phyloP scores from a whole-genome alignment of 2,113 vertebrate genomes.

The Cardinalis cardinalis region DNA sequence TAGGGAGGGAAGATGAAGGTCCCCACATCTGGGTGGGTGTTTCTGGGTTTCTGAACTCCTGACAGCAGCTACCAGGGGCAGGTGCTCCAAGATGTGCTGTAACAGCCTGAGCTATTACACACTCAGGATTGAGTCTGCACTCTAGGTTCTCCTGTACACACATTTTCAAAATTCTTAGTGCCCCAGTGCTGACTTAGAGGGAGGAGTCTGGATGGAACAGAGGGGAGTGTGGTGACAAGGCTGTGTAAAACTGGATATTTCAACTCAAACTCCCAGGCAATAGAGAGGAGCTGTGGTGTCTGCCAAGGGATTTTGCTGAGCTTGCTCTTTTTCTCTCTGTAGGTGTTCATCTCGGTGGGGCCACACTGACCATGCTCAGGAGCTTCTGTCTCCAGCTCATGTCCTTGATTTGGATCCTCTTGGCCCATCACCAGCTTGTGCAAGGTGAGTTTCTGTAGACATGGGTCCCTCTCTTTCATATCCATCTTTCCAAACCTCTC shows the following conservation, averaged over 20 bases:
- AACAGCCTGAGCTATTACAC: neutral
- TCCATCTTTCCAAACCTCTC: neutral
- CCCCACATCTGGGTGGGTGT: neutral
- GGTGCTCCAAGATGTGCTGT: neutral
- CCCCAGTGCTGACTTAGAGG: neutral
- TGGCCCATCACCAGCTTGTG: constrained; percentile 56
- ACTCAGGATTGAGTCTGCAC: neutral
- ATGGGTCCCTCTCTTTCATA: neutral
- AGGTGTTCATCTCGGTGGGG: constrained; percentile 68
- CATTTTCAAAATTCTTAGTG: neutral
- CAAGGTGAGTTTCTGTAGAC: constrained; percentile 45
- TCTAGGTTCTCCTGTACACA: neutral
- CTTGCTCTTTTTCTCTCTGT: neutral
- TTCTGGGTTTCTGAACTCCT: neutral
- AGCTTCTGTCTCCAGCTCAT: constrained; percentile 68
- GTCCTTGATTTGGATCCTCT: constrained; percentile 71
- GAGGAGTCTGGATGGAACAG: neutral
- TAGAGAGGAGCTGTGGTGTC: neutral
- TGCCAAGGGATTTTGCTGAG: neutral
- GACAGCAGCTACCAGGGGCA: neutral
- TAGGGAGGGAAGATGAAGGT: neutral
- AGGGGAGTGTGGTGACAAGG: neutral
- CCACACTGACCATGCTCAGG: constrained; percentile 72
- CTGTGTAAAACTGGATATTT: neutral
- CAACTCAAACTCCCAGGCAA: neutral